Percentiles rank a stretch among this genome's conserved stretches.
These are phyloP conservation scores for Cephalopholis sonnerati DNA, from an alignment of 2,113 vertebrate species.

Conservation along the genomic window DNA sequence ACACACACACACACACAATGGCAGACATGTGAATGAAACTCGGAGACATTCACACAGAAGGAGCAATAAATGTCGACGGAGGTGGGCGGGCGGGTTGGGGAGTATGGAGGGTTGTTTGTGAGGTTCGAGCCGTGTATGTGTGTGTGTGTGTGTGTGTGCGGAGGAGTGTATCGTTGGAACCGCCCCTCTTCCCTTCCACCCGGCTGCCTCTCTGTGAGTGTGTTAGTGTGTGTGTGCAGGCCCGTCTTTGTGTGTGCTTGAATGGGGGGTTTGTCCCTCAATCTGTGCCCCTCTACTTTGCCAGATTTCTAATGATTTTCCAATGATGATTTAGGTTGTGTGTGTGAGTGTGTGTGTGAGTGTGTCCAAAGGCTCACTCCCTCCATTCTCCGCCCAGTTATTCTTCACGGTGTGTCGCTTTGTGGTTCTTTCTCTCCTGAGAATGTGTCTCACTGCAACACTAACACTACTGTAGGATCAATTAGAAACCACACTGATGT, in stretches of 20 bases:
- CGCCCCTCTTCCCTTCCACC: constrained; percentile 77
- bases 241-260: constrained; percentile 89
- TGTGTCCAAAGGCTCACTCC: constrained; percentile 36
- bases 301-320: constrained; percentile 95
- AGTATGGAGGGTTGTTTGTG: constrained; percentile 68
- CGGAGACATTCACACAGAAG: constrained; percentile 91
- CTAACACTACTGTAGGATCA: not conserved
- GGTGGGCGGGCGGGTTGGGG: constrained; percentile 66
- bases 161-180: constrained; percentile 59
- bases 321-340: constrained; percentile 90
- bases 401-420: constrained; percentile 59
- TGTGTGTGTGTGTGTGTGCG: constrained; percentile 55
- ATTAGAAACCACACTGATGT: too few relatives aligned
- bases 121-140: constrained; percentile 42
- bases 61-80: constrained; percentile 83
- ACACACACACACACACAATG: constrained; percentile 77
- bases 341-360: constrained; percentile 39
- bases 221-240: constrained; percentile 63
- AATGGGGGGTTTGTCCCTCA: constrained; percentile 88
- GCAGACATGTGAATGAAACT: constrained; percentile 94
- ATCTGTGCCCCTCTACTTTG: constrained; percentile 87
- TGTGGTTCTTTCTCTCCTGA: constrained; percentile 39
- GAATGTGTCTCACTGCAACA: constrained; percentile 30
- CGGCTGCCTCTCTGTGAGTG: constrained; percentile 74
- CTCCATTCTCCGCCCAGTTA: constrained; percentile 31